Evolutionary conservation across 2,888 invertebrate genomes (phyloP).

Genomic region (Aproaerema taeniolella): DNA sequence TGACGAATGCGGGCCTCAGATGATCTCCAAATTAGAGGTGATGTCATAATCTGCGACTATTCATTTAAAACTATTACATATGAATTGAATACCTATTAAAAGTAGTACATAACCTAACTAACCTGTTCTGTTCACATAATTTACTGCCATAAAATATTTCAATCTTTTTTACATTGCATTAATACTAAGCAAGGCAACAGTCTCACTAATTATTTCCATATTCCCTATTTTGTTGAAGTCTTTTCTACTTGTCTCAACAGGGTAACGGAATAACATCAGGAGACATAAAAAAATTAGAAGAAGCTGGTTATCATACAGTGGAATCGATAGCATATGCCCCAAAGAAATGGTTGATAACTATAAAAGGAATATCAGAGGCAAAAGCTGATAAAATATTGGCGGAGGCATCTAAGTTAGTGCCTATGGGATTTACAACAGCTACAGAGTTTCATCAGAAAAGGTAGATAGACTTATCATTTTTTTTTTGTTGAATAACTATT

Average conservation of each 20-base stretch:
- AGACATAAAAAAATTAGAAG: constrained; percentile 95
- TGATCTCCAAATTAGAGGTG: constrained; percentile 85
- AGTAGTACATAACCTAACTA: not conserved
- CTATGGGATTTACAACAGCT: constrained; percentile 99
- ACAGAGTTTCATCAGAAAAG: constrained; percentile 97
- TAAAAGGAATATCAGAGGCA: constrained; percentile 97
- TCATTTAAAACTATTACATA: constrained; percentile 3
- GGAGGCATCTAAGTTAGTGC: constrained; percentile 95
- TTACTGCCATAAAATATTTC: no score
- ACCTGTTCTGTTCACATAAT: no score
- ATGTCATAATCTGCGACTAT: constrained; percentile 1
- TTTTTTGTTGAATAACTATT: no score
- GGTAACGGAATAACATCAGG: constrained; percentile 92
- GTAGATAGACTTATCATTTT: no score
- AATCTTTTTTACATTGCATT: no score
- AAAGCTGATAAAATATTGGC: constrained; percentile 96
- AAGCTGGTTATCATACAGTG: constrained; percentile 95
- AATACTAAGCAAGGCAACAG: no score
- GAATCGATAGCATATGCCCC: constrained; percentile 97
- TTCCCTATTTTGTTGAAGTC: not conserved
- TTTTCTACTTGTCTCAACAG: constrained; percentile 70
- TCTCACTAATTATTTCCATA: no score
- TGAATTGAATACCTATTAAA: not conserved
- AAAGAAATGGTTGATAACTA: constrained; percentile 90
- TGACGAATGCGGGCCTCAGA: constrained; percentile 84